A percentile compares a stretch with the other conserved stretches of the same genome.
Evolutionary conservation across 2,797 vertebrate species (phyloP).

Genomic region (Vultur gryphus): DNA sequence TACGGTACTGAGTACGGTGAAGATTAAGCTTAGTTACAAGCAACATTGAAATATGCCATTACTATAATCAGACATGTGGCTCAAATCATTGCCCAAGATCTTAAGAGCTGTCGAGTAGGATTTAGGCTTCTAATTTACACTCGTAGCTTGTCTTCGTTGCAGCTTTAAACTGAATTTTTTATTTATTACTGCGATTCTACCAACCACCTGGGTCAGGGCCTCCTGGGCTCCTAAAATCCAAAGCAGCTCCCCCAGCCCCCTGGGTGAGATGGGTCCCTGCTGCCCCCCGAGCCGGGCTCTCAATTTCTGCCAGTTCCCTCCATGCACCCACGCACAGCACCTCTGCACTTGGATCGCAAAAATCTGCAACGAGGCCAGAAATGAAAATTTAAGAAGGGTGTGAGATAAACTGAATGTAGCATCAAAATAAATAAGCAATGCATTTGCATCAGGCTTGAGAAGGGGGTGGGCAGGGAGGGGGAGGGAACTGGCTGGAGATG

Average conservation of each 20-base stretch:
- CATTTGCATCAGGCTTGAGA: background rate
- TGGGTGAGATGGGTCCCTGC: background rate
- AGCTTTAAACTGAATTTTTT: background rate
- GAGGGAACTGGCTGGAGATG: background rate
- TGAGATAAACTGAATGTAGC: background rate
- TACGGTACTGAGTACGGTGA: background rate
- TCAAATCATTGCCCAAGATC: background rate
- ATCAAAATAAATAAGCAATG: background rate
- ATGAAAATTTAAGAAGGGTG: background rate
- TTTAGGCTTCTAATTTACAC: background rate
- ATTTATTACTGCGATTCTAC: background rate
- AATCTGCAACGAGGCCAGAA: background rate
- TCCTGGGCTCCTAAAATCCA: background rate
- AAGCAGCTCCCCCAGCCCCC: background rate
- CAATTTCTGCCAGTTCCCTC: background rate
- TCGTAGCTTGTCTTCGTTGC: background rate
- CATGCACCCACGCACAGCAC: accelerated
- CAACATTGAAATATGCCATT: background rate
- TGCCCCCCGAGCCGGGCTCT: accelerated
- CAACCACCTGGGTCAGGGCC: accelerated
- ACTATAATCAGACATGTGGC: background rate
- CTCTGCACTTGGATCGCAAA: background rate
- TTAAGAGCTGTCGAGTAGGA: background rate
- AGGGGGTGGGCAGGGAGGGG: background rate
- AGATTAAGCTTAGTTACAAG: background rate